Conservation (phyloP, 2,888 invertebrate genomes). For the Frankliniella intonsa region DNA sequence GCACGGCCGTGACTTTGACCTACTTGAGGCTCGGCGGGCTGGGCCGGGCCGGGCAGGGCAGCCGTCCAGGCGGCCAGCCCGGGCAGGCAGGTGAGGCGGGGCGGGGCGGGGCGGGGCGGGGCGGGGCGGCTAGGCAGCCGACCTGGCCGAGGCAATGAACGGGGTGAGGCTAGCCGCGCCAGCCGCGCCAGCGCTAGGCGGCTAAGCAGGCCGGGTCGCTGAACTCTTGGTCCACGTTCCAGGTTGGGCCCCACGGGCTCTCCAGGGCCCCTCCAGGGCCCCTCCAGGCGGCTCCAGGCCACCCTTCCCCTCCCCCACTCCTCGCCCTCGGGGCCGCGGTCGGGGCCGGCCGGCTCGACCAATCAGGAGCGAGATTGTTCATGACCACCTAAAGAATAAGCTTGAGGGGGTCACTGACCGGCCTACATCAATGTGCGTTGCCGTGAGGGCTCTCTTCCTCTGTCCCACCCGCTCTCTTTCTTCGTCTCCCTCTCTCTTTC, state of each 20-base stretch:
- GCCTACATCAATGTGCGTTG: slow-evolving; percentile 16
- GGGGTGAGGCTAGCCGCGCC: background rate
- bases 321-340: background rate
- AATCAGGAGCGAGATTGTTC: background rate
- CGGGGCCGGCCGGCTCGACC: background rate
- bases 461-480: background rate
- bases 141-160: background rate
- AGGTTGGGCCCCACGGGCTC: background rate
- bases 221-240: background rate
- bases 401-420: background rate
- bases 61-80: background rate
- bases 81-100: background rate
- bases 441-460: background rate
- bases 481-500: background rate
- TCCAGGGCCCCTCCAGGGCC: background rate
- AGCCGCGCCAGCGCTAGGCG: background rate
- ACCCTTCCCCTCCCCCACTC: background rate
- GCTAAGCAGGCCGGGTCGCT: background rate
- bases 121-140: background rate
- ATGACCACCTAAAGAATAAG: background rate
- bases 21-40: background rate
- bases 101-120: background rate
- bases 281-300: background rate
- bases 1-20: slow-evolving; percentile 23
- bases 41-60: background rate